Evolutionary conservation across 2,113 vertebrate species (phyloP).

Genomic region (Falcunculus frontatus): DNA sequence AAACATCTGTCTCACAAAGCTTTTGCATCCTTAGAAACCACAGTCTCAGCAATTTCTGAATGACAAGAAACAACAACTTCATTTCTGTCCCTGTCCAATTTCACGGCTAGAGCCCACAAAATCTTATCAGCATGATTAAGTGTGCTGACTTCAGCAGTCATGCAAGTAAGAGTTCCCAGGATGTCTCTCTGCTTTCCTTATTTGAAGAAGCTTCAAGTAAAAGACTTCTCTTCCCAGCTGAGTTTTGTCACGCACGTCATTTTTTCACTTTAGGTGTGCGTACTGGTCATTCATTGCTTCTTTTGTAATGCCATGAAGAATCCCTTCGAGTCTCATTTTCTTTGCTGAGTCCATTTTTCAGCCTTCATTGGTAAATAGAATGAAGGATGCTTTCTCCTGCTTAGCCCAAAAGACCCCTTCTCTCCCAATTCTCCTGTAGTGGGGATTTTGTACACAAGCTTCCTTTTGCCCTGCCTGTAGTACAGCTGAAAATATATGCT

Average conservation of each 20-base stretch:
- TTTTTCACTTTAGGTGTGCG: neutral
- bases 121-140: neutral
- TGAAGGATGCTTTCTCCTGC: neutral
- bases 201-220: neutral
- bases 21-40: neutral
- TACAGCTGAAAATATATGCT: neutral
- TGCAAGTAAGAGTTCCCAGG: neutral
- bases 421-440: neutral
- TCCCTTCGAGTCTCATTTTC: neutral
- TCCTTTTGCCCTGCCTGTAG: neutral
- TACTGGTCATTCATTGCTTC: neutral
- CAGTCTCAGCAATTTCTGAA: neutral
- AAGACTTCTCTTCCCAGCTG: neutral
- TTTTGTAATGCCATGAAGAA: neutral
- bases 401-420: neutral
- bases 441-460: neutral
- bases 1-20: slow-evolving; percentile 14
- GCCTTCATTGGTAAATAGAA: neutral
- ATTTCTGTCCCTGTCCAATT: slow-evolving; percentile 22
- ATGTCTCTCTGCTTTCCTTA: neutral
- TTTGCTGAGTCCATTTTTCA: neutral
- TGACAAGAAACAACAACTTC: neutral
- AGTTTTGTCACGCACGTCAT: neutral
- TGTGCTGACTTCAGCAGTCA: neutral
- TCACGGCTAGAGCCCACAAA: neutral